Evolutionary conservation across 1,140 invertebrate species (phyloP).

Genomic region (Stegodyphus dumicola): DNA sequence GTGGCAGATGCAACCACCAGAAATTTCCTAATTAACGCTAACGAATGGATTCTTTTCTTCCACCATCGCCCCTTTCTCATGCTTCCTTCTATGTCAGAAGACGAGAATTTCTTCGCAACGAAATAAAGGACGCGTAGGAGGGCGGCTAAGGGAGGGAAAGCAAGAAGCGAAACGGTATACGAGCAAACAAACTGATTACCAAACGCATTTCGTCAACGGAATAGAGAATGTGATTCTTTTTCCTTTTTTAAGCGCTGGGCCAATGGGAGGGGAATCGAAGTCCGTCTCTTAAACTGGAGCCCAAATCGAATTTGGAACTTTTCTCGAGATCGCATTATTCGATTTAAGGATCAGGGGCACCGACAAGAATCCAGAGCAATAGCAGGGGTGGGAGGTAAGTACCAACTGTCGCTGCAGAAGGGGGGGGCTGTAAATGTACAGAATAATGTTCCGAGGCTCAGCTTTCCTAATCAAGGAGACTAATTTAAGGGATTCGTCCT

Average conservation of each 20-base stretch:
- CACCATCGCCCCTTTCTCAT: background rate
- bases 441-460: background rate
- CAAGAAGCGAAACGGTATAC: conserved; percentile 1
- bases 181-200: conserved; percentile 16
- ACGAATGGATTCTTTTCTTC: too few species aligned
- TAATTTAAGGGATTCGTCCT: background rate
- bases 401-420: rapidly evolving
- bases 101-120: too few species aligned
- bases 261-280: background rate
- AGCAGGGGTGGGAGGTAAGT: too few species aligned
- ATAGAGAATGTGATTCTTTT: background rate
- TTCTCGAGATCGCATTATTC: conserved; percentile 2
- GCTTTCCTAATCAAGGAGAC: background rate
- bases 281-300: background rate
- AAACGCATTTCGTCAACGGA: background rate
- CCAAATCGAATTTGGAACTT: conserved; percentile 24
- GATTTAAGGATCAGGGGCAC: conserved; percentile 3
- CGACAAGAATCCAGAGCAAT: too few species aligned
- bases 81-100: background rate
- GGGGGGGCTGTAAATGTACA: too few species aligned
- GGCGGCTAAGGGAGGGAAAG: background rate
- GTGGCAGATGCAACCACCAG: too few species aligned
- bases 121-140: too few species aligned
- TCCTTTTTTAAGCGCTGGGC: background rate
- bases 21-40: too few species aligned